These are phyloP conservation scores for Ramphastos sulfuratus DNA, from an alignment of 2,113 vertebrate species.

Conservation along the genomic window DNA sequence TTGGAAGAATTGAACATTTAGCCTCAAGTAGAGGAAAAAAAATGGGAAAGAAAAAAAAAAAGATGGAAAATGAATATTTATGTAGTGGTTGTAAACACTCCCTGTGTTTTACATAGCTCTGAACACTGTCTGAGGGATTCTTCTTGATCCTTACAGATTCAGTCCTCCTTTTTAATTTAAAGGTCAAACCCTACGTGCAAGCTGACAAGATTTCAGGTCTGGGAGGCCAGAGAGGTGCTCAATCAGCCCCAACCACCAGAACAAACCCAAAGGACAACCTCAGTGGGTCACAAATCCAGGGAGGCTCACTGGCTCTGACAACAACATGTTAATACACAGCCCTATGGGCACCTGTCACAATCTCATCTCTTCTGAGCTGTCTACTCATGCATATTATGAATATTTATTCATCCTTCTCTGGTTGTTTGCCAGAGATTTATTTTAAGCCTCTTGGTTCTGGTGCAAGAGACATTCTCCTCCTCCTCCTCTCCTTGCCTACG, in stretches of 20 bases:
- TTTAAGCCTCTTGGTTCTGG: conserved; percentile 31
- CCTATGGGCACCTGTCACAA: conserved; percentile 51
- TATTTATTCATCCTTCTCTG: conserved; percentile 44
- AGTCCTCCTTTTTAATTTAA: conserved; percentile 22
- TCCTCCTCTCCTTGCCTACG: background rate
- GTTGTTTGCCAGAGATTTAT: conserved; percentile 47
- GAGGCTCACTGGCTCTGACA: conserved; percentile 44
- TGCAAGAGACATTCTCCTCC: background rate
- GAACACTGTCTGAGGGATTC: background rate
- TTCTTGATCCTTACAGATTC: background rate
- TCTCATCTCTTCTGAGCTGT: conserved; percentile 45
- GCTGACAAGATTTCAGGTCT: background rate
- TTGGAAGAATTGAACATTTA: conserved; percentile 4
- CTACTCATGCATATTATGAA: conserved; percentile 51
- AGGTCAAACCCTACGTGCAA: background rate
- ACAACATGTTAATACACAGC: conserved; percentile 32
- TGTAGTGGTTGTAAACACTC: background rate
- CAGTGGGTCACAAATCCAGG: background rate
- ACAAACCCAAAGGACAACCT: conserved; percentile 1
- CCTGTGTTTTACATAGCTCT: background rate
- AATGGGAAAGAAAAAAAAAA: background rate
- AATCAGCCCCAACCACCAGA: conserved; percentile 2
- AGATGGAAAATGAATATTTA: conserved; percentile 46
- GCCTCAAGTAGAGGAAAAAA: background rate
- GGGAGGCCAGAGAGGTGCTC: background rate